These are phyloP conservation scores for Drosophila limbata DNA, from an alignment of 2,888 invertebrate genomes.

Conservation along the genomic window DNA sequence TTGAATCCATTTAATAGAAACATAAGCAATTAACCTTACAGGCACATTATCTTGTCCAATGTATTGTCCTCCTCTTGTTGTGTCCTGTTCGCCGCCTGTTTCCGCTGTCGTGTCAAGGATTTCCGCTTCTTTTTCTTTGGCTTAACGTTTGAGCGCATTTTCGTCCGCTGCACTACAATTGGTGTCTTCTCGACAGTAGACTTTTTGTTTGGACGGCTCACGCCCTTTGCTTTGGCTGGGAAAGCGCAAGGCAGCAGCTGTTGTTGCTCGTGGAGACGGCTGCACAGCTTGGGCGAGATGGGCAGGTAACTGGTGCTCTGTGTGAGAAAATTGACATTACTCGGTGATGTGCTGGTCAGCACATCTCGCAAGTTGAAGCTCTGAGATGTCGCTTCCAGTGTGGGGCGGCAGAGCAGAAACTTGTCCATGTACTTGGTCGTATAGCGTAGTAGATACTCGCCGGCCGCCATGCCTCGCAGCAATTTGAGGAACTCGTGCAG, in stretches of 20 bases:
- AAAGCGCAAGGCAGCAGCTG: conserved; percentile 77
- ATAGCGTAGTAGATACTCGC: conserved; percentile 76
- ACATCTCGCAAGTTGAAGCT: conserved; percentile 66
- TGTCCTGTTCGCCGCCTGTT: conserved; percentile 11
- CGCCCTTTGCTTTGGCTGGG: conserved; percentile 32
- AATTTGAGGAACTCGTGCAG: conserved; percentile 75
- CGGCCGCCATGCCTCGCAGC: conserved; percentile 59
- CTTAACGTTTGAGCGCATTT: neutral
- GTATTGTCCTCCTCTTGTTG: conserved; percentile 11
- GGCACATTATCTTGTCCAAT: conserved; percentile 52
- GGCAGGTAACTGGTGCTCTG: conserved; percentile 60
- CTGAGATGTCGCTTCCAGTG: conserved; percentile 53
- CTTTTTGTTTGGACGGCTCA: neutral
- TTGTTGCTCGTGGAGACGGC: conserved; percentile 68
- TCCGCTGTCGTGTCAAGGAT: conserved; percentile 7
- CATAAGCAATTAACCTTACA: conserved; percentile 27
- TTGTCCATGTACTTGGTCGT: conserved; percentile 74
- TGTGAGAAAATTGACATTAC: conserved; percentile 70
- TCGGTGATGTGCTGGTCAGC: conserved; percentile 52
- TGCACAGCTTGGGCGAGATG: conserved; percentile 70
- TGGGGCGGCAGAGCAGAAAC: conserved; percentile 73
- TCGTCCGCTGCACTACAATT: neutral
- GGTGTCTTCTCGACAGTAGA: neutral
- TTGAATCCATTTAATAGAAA: conserved; percentile 3
- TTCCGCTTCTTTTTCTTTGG: neutral